Conservation (phyloP, 2,797 vertebrate species). For the Aythya fuligula region DNA sequence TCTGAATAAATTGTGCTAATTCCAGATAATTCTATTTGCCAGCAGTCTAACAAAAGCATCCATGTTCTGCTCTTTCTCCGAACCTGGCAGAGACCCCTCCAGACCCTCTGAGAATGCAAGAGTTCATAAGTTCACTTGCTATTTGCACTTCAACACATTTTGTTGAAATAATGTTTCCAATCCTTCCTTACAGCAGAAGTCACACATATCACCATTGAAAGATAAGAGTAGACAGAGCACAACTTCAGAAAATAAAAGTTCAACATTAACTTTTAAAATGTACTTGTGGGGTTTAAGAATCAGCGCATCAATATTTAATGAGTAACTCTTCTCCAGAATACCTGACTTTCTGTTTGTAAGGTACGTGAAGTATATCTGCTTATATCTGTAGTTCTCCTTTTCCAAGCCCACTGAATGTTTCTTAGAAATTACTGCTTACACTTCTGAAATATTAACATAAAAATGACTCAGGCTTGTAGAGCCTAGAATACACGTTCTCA, state of each 20-base stretch:
- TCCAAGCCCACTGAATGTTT: not conserved
- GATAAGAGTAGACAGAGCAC: not conserved
- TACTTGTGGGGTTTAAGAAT: not conserved
- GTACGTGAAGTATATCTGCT: not conserved
- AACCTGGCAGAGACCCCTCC: conserved; percentile 7
- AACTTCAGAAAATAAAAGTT: not conserved
- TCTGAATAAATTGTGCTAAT: not conserved
- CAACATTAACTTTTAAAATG: not conserved
- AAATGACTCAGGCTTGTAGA: not conserved
- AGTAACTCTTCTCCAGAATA: not conserved
- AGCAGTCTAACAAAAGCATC: conserved; percentile 34
- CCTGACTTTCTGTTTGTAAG: not conserved
- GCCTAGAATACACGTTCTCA: not conserved
- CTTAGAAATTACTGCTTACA: not conserved
- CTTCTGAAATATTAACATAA: not conserved
- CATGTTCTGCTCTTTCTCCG: not conserved
- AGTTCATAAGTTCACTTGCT: conserved; percentile 63
- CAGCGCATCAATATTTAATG: not conserved
- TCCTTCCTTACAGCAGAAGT: not conserved
- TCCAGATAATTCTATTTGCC: conserved; percentile 10
- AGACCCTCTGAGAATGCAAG: conserved; percentile 1
- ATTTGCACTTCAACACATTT: conserved; percentile 62
- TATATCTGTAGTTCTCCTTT: not conserved
- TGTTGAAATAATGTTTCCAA: conserved; percentile 10
- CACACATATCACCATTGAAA: not conserved